phyloP scores from a whole-genome alignment of 2,888 invertebrate species.

The Drosophila basisetae region DNA sequence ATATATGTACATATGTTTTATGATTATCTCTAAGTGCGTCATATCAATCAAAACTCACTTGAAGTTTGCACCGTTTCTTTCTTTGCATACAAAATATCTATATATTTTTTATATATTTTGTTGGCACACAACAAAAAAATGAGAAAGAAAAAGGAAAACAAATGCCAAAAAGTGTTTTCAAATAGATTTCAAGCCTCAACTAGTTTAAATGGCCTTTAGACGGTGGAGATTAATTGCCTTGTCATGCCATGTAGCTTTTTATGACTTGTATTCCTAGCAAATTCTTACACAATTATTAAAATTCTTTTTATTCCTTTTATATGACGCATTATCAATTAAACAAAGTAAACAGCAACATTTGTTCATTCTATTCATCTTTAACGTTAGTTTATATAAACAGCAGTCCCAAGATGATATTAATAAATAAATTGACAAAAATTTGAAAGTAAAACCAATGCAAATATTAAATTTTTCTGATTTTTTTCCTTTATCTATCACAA shows the following conservation, averaged over 20 bases:
- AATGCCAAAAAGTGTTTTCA: background rate
- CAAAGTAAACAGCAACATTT: background rate
- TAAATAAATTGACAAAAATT: background rate
- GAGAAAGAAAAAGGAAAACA: background rate
- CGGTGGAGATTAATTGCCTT: background rate
- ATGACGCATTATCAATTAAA: background rate
- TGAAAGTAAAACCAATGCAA: background rate
- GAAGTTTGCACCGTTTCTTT: background rate
- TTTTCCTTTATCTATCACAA: background rate
- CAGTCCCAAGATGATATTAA: background rate
- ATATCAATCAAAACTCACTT: constrained; percentile 20
- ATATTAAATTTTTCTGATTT: background rate
- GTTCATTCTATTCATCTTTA: background rate
- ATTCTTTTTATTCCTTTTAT: background rate
- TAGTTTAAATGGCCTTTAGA: background rate
- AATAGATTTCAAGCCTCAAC: background rate
- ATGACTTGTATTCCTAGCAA: background rate
- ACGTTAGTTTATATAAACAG: background rate
- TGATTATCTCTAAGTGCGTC: constrained; percentile 31
- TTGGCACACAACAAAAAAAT: background rate
- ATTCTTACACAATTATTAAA: background rate
- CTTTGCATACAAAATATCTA: constrained; percentile 20
- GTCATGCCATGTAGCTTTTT: no score
- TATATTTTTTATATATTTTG: background rate
- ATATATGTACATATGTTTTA: background rate